Evolutionary conservation across 2,113 vertebrate species (phyloP).

Genomic region (Sander lucioperca): DNA sequence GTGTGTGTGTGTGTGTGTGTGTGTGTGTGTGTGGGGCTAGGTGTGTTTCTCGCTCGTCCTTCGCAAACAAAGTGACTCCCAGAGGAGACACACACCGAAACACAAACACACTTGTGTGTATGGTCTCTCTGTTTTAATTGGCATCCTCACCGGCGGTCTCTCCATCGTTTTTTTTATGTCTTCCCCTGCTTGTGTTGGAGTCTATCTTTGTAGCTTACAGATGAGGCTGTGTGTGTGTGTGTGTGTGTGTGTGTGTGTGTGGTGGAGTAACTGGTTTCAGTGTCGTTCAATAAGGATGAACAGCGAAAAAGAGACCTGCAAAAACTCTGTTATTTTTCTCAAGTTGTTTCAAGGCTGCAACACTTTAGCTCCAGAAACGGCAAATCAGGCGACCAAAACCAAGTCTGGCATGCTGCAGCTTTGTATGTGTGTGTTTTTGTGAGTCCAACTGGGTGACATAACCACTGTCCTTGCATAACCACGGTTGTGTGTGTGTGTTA

Average conservation of each 20-base stretch:
- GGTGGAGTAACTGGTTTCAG: constrained; percentile 8
- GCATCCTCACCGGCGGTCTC: constrained; percentile 41
- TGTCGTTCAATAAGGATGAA: constrained; percentile 7
- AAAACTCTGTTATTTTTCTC: constrained; percentile 51
- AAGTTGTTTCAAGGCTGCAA: constrained; percentile 30
- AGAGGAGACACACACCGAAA: constrained; percentile 14
- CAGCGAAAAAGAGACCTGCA: constrained; percentile 6
- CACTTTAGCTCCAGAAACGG: constrained; percentile 13
- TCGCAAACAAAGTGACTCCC: constrained; percentile 59
- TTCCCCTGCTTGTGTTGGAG: constrained; percentile 43
- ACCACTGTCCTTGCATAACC: constrained; percentile 52
- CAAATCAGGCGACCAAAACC: constrained; percentile 34
- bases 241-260: constrained; percentile 19
- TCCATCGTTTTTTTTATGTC: constrained; percentile 53
- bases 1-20: constrained; percentile 29
- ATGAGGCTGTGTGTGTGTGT: constrained; percentile 20
- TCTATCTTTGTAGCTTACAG: constrained; percentile 28
- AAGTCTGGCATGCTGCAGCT: background rate
- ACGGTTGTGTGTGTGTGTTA: background rate
- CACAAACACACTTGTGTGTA: constrained; percentile 4
- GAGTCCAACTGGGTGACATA: constrained; percentile 53
- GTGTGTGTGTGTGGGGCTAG: constrained; percentile 19
- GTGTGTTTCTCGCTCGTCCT: constrained; percentile 35
- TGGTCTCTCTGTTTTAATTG: constrained; percentile 66
- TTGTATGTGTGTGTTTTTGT: constrained; percentile 36